Evolutionary conservation across 2,113 vertebrate species (phyloP).

Genomic region (Sebastes fasciatus): DNA sequence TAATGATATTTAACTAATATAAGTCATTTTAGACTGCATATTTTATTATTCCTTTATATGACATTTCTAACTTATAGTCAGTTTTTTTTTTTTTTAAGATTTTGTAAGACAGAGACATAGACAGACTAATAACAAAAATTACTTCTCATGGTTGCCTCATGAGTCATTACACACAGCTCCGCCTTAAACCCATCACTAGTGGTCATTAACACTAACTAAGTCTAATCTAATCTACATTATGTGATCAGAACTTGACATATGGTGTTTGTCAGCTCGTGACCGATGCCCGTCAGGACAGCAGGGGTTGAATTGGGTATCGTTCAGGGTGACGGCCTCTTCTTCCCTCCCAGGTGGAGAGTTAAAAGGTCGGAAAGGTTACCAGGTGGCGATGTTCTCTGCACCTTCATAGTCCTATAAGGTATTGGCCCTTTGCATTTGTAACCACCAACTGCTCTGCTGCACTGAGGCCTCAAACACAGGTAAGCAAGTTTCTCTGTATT

Average conservation of each 20-base stretch:
- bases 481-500: slow-evolving; percentile 66
- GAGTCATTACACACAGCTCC: background rate
- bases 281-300: slow-evolving; percentile 56
- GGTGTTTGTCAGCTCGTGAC: slow-evolving; percentile 61
- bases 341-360: slow-evolving; percentile 36
- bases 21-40: background rate
- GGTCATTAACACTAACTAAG: slow-evolving; percentile 35
- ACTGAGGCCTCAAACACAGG: slow-evolving; percentile 61
- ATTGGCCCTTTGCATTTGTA: slow-evolving; percentile 52
- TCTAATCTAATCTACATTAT: slow-evolving; percentile 47
- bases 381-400: slow-evolving; percentile 72
- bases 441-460: slow-evolving; percentile 61
- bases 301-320: slow-evolving; percentile 44
- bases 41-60: background rate
- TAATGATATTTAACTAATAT: background rate
- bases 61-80: too few relatives aligned
- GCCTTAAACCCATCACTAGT: slow-evolving; percentile 40
- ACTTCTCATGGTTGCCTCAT: background rate
- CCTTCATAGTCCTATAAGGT: slow-evolving; percentile 39
- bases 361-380: slow-evolving; percentile 60
- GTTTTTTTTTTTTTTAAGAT: background rate
- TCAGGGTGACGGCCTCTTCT: slow-evolving; percentile 32
- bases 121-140: background rate
- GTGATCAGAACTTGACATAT: slow-evolving; percentile 68
- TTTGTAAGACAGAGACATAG: background rate